Conservation (phyloP, 2,888 invertebrate genomes). For the Caenorhabditis uteleia region DNA sequence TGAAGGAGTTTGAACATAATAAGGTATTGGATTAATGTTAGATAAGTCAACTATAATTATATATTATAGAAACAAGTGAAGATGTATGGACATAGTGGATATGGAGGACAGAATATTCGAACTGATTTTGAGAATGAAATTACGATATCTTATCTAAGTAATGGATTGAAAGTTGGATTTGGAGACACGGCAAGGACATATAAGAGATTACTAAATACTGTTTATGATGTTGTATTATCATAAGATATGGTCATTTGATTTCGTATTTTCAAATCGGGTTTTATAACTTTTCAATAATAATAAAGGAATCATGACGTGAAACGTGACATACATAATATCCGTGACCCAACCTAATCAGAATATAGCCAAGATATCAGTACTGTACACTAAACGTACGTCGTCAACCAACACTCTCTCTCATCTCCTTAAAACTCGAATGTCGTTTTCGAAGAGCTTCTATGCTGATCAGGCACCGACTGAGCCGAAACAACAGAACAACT, state of each 20-base stretch:
- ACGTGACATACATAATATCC: not conserved
- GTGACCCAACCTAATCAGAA: too few species aligned
- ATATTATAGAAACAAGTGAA: conserved; percentile 22
- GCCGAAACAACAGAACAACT: conserved; percentile 1
- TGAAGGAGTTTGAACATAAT: conserved; percentile 16
- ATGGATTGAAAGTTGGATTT: conserved; percentile 63
- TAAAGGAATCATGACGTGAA: not conserved
- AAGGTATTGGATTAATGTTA: not conserved
- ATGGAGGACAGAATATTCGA: conserved; percentile 71
- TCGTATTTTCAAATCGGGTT: too few species aligned
- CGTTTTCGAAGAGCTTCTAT: conserved; percentile 29
- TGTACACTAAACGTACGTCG: too few species aligned
- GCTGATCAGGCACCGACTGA: conserved; percentile 21
- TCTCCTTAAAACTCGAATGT: conserved; percentile 11
- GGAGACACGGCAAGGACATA: conserved; percentile 62
- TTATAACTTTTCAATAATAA: not conserved
- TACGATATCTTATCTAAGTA: conserved; percentile 71
- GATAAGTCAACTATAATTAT: not conserved
- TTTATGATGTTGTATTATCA: conserved; percentile 38
- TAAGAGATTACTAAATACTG: conserved; percentile 46
- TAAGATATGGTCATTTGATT: too few species aligned
- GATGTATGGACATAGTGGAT: conserved; percentile 70
- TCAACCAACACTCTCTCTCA: too few species aligned
- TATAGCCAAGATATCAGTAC: too few species aligned
- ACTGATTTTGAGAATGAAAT: conserved; percentile 70